Evolutionary conservation across 1,140 invertebrate species (phyloP).

Genomic region (Hestina assimilis): DNA sequence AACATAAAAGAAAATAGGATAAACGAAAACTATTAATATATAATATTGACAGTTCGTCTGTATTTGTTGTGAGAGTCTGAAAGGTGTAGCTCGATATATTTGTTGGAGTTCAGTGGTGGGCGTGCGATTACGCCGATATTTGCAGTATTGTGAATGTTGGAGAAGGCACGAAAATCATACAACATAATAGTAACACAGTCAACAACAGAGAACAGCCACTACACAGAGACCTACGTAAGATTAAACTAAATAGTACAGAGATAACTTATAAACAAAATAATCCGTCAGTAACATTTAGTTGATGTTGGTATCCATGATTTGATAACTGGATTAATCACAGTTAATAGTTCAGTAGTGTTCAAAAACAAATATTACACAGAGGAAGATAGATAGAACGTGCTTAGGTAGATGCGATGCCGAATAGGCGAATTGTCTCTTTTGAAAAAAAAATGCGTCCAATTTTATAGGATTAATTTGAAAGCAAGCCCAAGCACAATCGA

Average conservation of each 20-base stretch:
- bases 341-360: constrained; percentile 18
- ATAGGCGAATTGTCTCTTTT: constrained; percentile 43
- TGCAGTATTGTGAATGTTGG: constrained; percentile 76
- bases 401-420: constrained; percentile 50
- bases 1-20: constrained; percentile 22
- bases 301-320: neutral
- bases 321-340: constrained; percentile 3
- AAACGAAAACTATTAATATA: constrained; percentile 15
- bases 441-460: constrained; percentile 45
- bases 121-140: constrained; percentile 72
- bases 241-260: constrained; percentile 59
- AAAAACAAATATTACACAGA: constrained; percentile 30
- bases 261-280: constrained; percentile 38
- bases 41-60: constrained; percentile 46
- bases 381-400: constrained; percentile 54
- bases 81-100: constrained; percentile 74
- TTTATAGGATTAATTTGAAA: constrained; percentile 54
- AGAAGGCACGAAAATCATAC: constrained; percentile 76
- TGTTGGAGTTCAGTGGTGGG: constrained; percentile 74
- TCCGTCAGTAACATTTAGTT: neutral
- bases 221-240: constrained; percentile 75
- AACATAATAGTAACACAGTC: constrained; percentile 75
- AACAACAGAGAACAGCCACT: constrained; percentile 78
- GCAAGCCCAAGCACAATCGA: constrained; percentile 74
- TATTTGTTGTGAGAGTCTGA: constrained; percentile 72